Conservation (phyloP, 2,797 vertebrate genomes). For the Diplodus puntazzo region DNA sequence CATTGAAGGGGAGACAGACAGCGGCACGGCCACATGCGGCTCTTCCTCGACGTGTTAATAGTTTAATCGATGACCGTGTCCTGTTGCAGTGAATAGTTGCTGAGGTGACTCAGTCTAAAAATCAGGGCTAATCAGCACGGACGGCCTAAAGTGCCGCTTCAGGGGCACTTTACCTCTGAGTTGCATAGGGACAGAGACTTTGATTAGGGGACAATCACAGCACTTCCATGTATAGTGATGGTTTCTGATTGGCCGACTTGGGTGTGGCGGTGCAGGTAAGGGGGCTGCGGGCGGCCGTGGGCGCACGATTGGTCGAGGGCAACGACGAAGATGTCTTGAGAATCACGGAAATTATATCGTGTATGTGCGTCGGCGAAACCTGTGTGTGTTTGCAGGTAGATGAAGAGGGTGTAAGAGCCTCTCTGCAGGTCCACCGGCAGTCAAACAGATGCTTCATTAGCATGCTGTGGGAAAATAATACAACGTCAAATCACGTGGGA, state of each 20-base stretch:
- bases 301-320: neutral
- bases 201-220: slow-evolving; percentile 58
- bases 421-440: neutral
- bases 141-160: slow-evolving; percentile 8
- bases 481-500: neutral
- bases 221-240: neutral
- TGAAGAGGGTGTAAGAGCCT: slow-evolving; percentile 14
- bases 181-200: neutral
- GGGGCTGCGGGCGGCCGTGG: neutral
- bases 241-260: slow-evolving; percentile 32
- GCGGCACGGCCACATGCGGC: neutral
- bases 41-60: neutral
- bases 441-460: slow-evolving; percentile 12
- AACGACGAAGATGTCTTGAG: neutral
- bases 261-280: too few relatives aligned
- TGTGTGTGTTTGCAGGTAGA: slow-evolving; percentile 1
- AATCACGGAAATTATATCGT: slow-evolving; percentile 20
- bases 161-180: slow-evolving; percentile 44
- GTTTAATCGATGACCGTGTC: slow-evolving; percentile 11
- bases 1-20: neutral
- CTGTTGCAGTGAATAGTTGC: neutral
- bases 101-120: slow-evolving; percentile 31
- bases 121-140: slow-evolving; percentile 58
- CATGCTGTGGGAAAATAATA: neutral
- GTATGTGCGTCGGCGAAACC: neutral